Base-by-base conservation (phyloP, 2,797 vertebrate genomes). In the Rachycentron canadum region DNA sequence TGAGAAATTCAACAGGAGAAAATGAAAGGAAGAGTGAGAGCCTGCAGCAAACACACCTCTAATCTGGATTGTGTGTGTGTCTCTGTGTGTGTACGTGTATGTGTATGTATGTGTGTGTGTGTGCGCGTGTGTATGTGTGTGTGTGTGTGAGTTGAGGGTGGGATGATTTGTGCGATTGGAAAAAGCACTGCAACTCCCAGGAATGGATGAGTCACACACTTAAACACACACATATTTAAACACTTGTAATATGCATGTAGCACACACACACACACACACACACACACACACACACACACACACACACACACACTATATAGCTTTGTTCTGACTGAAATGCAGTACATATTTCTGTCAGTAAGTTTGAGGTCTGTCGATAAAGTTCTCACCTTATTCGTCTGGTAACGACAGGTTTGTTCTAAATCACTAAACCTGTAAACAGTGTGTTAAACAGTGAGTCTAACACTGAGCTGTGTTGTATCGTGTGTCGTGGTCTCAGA, bases 121-220 rank as follows among this genome's bases (percentile, higher is more conserved):
- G 55, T 49, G 61, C 32, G 38, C 40, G 34, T 38, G 26, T 49
- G 63, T 7, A 26, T 19, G 47, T 41, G 67, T 21, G 71, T 2
- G 61, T 21, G 43, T 43, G 34, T 8, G 56, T 49, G 36, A 26
- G 49, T 73, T 13, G 69, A 79, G 81, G 81, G 82, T 76, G 85
- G 69, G 79, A 79, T 83, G 60, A 72, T 81, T 81, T 78, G 43
- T 52, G 11, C 73, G 55, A 28, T 72, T 79, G 86, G 72, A 88
- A 86, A 82, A 78, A 79, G 23, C 16, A 25, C 52, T 38, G 67
- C 73, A 84, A 82, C 84, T 88, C 83, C 73, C 60, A 79, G 86
- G 87, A 91, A 91, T 61, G 53, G 78, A 84, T 91, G 86, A 91
- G 81, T 88, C 89, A 91, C 65, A 62, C 67, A 68, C 55, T 63